Base-by-base conservation (phyloP, 2,888 invertebrate species). In the Agrotis segetum region DNA sequence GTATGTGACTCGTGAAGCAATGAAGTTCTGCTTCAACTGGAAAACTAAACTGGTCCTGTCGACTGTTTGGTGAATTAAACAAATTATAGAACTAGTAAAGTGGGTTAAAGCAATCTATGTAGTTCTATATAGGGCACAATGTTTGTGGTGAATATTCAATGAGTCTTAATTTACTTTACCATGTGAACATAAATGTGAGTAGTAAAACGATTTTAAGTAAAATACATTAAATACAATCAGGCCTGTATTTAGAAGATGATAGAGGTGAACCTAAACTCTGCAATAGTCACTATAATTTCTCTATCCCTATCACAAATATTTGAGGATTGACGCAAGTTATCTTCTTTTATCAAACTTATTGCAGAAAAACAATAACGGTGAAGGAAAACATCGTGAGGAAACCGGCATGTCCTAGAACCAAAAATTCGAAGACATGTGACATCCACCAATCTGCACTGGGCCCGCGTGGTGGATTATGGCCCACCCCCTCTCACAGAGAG, bases 1-100 rank as follows among this genome's bases (percentile, higher is more conserved):
- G 74, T 81, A 77, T 68, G 77, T 81, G 76, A 68, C 81, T 61
- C 19, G 63, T 16, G 29, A 19, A 29, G 63, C 62, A 66, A 66
- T 66, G 63, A 34, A 67, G 24, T 50, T 61, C 40, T 60, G 46
- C 19, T 46, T 14, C n/a, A 9, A 40, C 24, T 49, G 16, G 34
- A 14, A 40, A 40, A 71, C 50, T 77, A 17, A 17, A 56, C 55
- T 34, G 9, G 24, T 50, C 19, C 24, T 40, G 29, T n/a, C 16
- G n/a, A 55, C 44, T 21, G n/a, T 74, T 55, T 61, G 40, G 50
- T 56, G 9, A 70, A 50, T 77, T 49, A 69, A 56, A 56, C 71
- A 56, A 70, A 77, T 69, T 3, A 59, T 44, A 68, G 24, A 72
- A 76, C 56, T 44, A 46, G 52, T 52, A 55, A 68, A 77, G 59